Percentiles rank a stretch among this genome's conserved stretches.
Conservation (phyloP, 2,113 vertebrate species). For the Pseudopodoces humilis region DNA sequence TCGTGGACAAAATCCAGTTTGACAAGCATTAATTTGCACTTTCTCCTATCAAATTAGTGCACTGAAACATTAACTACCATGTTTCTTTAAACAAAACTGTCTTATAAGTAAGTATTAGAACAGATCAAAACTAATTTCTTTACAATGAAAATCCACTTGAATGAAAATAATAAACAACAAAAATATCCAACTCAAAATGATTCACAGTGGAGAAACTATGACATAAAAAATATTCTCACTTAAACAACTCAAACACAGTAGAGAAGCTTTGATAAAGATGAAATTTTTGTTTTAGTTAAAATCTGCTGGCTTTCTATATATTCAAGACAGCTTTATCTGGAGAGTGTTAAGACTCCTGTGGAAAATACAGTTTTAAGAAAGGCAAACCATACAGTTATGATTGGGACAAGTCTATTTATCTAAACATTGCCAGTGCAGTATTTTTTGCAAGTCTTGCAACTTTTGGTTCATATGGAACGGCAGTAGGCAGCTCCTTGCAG, state of each 20-base stretch:
- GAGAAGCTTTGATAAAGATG: not conserved
- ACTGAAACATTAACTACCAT: not conserved
- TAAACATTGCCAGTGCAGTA: slow-evolving; percentile 46
- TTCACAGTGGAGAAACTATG: not conserved
- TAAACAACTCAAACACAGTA: not conserved
- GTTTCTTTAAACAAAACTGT: not conserved
- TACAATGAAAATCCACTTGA: slow-evolving; percentile 41
- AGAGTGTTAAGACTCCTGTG: slow-evolving; percentile 54
- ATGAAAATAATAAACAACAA: not conserved
- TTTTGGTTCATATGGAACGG: not conserved
- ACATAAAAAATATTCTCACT: not conserved
- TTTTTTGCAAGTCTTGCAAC: slow-evolving; percentile 48
- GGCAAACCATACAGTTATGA: slow-evolving; percentile 58
- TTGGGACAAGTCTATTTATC: slow-evolving; percentile 49
- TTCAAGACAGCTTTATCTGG: slow-evolving; percentile 42
- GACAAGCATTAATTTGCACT: slow-evolving; percentile 1
- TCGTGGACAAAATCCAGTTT: not conserved
- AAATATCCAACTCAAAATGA: not conserved
- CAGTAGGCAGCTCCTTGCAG: slow-evolving; percentile 63
- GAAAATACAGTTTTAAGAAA: slow-evolving; percentile 60
- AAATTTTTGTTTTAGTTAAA: not conserved
- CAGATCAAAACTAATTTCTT: slow-evolving; percentile 12
- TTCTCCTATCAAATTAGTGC: slow-evolving; percentile 1
- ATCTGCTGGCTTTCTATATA: not conserved
- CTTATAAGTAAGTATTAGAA: not conserved